Conservation (phyloP, 2,797 vertebrate genomes). For the Lutjanus argentimaculatus region DNA sequence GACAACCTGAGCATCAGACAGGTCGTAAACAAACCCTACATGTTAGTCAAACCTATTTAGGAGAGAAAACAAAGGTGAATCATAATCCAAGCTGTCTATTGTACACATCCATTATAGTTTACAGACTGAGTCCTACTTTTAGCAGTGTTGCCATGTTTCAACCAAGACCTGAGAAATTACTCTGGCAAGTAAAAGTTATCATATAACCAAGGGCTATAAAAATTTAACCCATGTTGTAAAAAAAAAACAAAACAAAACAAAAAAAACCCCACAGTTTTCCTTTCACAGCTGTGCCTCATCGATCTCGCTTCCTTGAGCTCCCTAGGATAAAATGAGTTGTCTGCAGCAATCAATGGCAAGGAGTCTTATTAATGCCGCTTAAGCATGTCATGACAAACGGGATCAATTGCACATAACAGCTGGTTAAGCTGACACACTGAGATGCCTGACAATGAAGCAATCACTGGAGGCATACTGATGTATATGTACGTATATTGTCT, state of each 20-base stretch:
- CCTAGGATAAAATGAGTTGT: conserved; percentile 32
- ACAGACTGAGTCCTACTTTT: not conserved
- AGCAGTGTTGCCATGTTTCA: not conserved
- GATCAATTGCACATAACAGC: conserved; percentile 48
- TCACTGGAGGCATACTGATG: conserved; percentile 7
- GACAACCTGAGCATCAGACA: not conserved
- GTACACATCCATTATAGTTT: not conserved
- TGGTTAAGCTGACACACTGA: conserved; percentile 21
- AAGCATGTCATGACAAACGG: conserved; percentile 5
- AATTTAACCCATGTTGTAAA: conserved; percentile 1
- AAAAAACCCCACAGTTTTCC: not conserved
- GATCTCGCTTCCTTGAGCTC: conserved; percentile 37
- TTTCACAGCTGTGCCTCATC: conserved; percentile 25
- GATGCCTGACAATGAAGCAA: conserved; percentile 37
- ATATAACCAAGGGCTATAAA: not conserved
- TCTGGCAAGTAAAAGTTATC: not conserved
- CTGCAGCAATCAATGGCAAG: conserved; percentile 40
- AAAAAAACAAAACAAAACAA: not conserved
- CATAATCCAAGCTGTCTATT: not conserved
- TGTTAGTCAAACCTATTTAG: not conserved
- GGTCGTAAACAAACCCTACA: not conserved
- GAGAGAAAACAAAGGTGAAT: not conserved
- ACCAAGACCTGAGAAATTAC: not conserved
- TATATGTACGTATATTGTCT: not conserved
- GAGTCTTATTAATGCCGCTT: conserved; percentile 40